A percentile compares a stretch with the other conserved stretches of the same genome.
Conservation (phyloP, 2,888 invertebrate genomes). For the Tetanocera ferruginea region DNA sequence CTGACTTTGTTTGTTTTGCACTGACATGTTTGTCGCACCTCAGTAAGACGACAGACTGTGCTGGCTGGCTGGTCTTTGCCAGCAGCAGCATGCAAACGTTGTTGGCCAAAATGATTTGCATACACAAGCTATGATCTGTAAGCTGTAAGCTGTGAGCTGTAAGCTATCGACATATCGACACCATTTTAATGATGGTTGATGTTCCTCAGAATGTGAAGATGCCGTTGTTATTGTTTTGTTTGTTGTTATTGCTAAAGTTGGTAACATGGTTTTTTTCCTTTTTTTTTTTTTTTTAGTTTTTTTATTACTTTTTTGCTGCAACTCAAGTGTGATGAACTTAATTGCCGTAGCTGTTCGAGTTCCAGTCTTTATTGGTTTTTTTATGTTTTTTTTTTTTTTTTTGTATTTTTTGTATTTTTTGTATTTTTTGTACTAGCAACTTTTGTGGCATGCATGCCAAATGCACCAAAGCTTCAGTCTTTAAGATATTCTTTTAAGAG, state of each 20-base stretch:
- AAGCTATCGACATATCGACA: slow-evolving; percentile 25
- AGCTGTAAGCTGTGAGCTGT: not conserved
- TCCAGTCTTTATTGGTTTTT: not conserved
- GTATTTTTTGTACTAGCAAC: not conserved
- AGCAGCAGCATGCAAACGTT: not conserved
- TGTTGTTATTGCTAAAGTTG: slow-evolving; percentile 2
- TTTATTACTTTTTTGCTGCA: not conserved
- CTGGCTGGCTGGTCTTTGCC: too few species aligned
- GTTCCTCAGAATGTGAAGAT: slow-evolving; percentile 7
- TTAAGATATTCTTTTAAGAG: not conserved
- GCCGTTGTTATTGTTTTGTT: slow-evolving; percentile 6
- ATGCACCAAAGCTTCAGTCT: not conserved
- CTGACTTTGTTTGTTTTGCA: slow-evolving; percentile 13
- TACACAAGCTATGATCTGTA: not conserved
- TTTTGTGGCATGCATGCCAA: not conserved
- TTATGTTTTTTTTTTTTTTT: too few species aligned
- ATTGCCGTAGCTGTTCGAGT: slow-evolving; percentile 19
- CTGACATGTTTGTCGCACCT: not conserved
- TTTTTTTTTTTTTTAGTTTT: not conserved
- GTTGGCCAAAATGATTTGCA: slow-evolving; percentile 20
- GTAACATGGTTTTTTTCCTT: not conserved
- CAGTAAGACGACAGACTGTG: not conserved
- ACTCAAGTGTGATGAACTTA: slow-evolving; percentile 31
- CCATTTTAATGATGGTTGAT: slow-evolving; percentile 30
- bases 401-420: not conserved